Evolutionary conservation across 2,797 vertebrate species (phyloP).

Genomic region (Glyptemys insculpta): DNA sequence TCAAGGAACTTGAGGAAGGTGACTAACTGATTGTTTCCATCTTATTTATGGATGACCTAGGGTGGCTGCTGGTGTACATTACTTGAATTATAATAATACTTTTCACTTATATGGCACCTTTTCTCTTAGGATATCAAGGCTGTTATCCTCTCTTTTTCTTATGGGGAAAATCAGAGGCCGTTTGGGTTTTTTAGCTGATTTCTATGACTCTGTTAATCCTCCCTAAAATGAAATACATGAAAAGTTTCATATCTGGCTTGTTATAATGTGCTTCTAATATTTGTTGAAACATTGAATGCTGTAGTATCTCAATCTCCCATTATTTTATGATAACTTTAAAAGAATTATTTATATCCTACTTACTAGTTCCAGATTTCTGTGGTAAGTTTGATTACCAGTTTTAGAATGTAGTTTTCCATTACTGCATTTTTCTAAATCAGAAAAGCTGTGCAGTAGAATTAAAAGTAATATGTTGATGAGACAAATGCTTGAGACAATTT

Average conservation of each 20-base stretch:
- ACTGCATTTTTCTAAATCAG: not conserved
- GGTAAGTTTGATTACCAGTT: not conserved
- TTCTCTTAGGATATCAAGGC: not conserved
- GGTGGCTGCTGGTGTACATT: not conserved
- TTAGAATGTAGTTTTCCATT: not conserved
- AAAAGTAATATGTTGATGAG: not conserved
- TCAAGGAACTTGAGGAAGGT: not conserved
- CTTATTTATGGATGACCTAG: not conserved
- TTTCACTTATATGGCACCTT: not conserved
- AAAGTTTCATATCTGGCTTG: not conserved
- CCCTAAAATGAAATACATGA: not conserved
- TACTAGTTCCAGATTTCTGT: not conserved
- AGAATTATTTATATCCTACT: not conserved
- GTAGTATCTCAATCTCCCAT: not conserved
- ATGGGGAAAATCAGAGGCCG: not conserved
- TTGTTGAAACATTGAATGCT: not conserved
- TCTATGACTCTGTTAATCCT: not conserved
- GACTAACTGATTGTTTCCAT: not conserved
- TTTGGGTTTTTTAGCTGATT: not conserved
- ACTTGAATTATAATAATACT: not conserved
- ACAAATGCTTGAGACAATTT: not conserved
- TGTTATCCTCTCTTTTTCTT: not conserved
- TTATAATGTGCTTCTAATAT: not conserved
- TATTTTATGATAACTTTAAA: not conserved
- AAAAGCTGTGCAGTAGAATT: not conserved